Percentiles rank a stretch among this genome's conserved stretches.
These are phyloP conservation scores for Volucella zonaria DNA, from an alignment of 2,888 invertebrate genomes.

Conservation along the genomic window DNA sequence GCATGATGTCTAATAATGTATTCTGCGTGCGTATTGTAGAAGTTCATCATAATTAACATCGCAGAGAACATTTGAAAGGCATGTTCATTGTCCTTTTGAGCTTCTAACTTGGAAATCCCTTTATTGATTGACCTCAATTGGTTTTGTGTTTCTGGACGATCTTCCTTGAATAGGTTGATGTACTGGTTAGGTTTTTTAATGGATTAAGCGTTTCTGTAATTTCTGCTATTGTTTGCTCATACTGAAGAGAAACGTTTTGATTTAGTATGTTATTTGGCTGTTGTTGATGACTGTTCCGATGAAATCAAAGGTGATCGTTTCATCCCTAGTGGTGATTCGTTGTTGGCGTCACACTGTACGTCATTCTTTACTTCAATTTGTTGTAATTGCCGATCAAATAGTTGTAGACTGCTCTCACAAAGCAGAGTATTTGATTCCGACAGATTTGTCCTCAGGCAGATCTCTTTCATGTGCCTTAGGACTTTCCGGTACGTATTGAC, in stretches of 20 bases:
- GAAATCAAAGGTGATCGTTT: conserved; percentile 8
- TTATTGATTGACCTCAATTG: neutral
- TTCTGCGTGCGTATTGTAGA: conserved; percentile 7
- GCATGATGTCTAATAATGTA: neutral
- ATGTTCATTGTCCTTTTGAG: neutral
- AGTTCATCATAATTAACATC: conserved; percentile 5
- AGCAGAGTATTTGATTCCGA: conserved; percentile 14
- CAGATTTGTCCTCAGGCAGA: neutral
- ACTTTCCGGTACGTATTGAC: neutral
- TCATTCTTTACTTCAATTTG: conserved; percentile 14
- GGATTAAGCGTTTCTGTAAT: neutral
- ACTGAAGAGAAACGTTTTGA: conserved; percentile 7
- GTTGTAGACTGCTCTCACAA: conserved; percentile 9
- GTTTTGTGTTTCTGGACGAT: too few species aligned
- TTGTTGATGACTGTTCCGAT: conserved; percentile 17
- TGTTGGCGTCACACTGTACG: neutral
- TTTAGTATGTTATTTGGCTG: too few species aligned
- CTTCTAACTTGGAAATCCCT: neutral
- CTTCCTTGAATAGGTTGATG: too few species aligned
- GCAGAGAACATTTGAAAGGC: neutral
- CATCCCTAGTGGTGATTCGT: neutral
- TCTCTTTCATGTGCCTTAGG: neutral
- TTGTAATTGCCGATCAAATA: neutral
- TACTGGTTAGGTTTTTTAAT: too few species aligned
- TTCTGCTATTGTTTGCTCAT: conserved; percentile 14